phyloP scores from a whole-genome alignment of 2,113 vertebrate genomes.

The Rhinichthys klamathensis region DNA sequence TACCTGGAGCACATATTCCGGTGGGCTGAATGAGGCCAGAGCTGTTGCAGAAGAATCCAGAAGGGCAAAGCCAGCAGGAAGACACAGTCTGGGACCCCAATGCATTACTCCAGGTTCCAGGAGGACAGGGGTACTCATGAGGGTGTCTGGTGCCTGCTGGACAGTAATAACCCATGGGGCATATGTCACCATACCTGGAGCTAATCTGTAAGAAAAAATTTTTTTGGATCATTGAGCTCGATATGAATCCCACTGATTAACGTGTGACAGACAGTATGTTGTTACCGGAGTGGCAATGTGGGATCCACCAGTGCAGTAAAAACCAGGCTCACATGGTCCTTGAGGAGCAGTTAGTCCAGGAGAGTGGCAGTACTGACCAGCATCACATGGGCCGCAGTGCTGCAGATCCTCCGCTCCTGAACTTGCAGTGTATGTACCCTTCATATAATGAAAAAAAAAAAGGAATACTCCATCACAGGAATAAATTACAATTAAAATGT shows the following conservation, averaged over 20 bases:
- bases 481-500: too few species aligned
- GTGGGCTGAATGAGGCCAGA: constrained; percentile 77
- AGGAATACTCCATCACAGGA: too few species aligned
- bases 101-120: constrained; percentile 83
- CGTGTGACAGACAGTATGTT: not conserved
- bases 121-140: constrained; percentile 80
- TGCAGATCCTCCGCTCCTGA: constrained; percentile 66
- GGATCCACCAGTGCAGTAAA: constrained; percentile 79
- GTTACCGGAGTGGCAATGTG: constrained; percentile 80
- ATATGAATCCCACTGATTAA: not conserved
- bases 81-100: constrained; percentile 75
- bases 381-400: constrained; percentile 80
- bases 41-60: constrained; percentile 83
- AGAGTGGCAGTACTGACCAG: constrained; percentile 81
- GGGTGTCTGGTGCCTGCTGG: constrained; percentile 77
- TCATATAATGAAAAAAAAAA: not conserved
- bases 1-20: constrained; percentile 78
- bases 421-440: constrained; percentile 81
- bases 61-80: constrained; percentile 82
- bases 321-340: constrained; percentile 77
- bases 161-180: constrained; percentile 82
- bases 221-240: not conserved
- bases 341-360: constrained; percentile 78
- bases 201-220: not conserved
- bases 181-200: constrained; percentile 78